Evolutionary conservation across 2,113 vertebrate species (phyloP).

Genomic region (Sphaerodactylus townsendi): DNA sequence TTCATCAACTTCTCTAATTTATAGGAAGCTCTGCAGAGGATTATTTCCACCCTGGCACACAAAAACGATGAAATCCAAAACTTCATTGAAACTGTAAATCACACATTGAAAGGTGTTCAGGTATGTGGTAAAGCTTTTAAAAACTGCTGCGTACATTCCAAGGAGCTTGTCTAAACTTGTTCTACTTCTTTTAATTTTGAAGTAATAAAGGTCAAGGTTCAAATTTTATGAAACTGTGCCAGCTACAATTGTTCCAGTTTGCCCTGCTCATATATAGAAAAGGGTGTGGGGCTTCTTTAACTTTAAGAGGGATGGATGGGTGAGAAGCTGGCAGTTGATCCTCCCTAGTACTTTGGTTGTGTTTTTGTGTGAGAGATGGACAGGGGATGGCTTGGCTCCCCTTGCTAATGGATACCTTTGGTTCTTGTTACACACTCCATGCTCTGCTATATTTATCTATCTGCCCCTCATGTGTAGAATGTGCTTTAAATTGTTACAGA

Average conservation of each 20-base stretch:
- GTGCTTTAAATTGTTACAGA: too few species aligned
- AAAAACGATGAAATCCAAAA: conserved; percentile 93
- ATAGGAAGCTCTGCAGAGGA: conserved; percentile 92
- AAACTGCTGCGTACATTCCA: background rate
- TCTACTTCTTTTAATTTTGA: background rate
- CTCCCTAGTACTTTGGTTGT: too few species aligned
- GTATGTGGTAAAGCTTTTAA: conserved; percentile 66
- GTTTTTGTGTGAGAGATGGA: too few species aligned
- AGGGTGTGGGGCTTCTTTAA: too few species aligned
- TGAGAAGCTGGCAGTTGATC: too few species aligned
- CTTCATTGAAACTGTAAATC: conserved; percentile 86
- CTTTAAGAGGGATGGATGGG: too few species aligned
- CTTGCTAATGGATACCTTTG: too few species aligned
- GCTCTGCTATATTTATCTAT: too few species aligned
- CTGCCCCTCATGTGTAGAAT: too few species aligned
- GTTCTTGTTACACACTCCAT: too few species aligned
- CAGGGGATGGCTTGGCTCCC: too few species aligned
- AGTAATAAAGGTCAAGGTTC: background rate
- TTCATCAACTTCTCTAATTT: conserved; percentile 38
- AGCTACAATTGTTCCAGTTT: background rate
- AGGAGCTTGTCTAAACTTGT: background rate
- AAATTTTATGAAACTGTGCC: background rate
- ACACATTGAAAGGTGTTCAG: conserved; percentile 85
- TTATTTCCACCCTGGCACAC: conserved; percentile 88
- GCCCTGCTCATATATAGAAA: background rate